These are phyloP conservation scores for Umimayanthus kanabou DNA, from an alignment of 92 coral and sea anemone genomes.

Conservation along the genomic window DNA sequence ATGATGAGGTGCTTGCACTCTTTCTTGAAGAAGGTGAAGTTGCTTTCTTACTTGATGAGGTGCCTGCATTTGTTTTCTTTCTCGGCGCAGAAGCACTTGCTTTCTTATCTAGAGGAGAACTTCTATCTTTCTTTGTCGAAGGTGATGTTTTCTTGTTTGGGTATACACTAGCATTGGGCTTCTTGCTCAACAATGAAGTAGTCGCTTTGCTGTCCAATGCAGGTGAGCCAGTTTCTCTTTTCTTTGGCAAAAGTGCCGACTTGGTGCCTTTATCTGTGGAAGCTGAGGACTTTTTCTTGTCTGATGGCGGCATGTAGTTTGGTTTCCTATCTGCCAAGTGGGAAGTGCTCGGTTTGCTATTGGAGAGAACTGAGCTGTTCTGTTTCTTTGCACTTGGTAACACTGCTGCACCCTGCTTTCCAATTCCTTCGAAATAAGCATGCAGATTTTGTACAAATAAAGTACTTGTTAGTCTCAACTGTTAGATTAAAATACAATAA, in stretches of 20 bases:
- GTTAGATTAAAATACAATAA: neutral
- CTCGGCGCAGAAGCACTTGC: neutral
- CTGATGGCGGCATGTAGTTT: neutral
- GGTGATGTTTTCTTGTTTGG: neutral
- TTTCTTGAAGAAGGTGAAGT: neutral
- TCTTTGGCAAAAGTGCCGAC: neutral
- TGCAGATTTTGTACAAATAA: slow-evolving; percentile 21
- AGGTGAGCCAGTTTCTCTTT: neutral
- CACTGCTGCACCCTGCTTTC: neutral
- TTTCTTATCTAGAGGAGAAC: slow-evolving; percentile 6
- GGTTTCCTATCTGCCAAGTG: slow-evolving; percentile 2
- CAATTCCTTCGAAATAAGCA: slow-evolving; percentile 32
- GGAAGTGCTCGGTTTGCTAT: neutral
- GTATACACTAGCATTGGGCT: neutral
- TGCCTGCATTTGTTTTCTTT: slow-evolving; percentile 11
- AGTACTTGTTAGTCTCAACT: slow-evolving; percentile 18
- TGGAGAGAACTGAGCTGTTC: neutral
- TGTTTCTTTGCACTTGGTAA: neutral
- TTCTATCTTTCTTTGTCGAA: neutral
- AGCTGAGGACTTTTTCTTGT: neutral
- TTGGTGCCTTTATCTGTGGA: neutral
- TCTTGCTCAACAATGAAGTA: neutral
- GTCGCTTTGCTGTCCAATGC: neutral
- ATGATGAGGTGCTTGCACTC: slow-evolving; percentile 6
- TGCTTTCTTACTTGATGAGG: neutral